Base-by-base conservation (phyloP, 2,888 invertebrate genomes). In the Podotricha telesiphe region DNA sequence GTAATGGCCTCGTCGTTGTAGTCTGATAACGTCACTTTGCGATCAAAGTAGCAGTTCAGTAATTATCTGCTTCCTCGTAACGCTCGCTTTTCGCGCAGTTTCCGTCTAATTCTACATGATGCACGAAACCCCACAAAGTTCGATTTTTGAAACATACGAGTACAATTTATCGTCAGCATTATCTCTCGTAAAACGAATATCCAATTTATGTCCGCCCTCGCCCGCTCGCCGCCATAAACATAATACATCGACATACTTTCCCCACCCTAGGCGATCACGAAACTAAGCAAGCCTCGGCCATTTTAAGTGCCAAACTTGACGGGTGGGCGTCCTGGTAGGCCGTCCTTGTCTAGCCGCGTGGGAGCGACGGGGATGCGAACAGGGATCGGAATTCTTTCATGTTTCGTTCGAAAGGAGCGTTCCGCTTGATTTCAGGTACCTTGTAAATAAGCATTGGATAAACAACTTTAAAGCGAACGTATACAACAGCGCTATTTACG, bases 211-310 rank as follows among this genome's bases (percentile, higher is more conserved):
- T 86, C 80, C 78, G 87, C 86, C 74, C 80, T 77, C 79, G 77
- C 79, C 80, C 81, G 83, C 85, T 85, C 86, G 85, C 81, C 79
- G 86, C 83, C 88, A 86, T 91, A 90, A 89, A 91, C 88, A 86
- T 91, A 90, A 91, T 91, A 90, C 88, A 90, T 91, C 90, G 90
- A 88, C 88, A 85, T 83, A 85, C n/a, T n/a, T 85, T 86, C 87
- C 88, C 89, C 90, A 88, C 91, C 90, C 91, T 88, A 88, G 89
- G 88, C 91, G 87, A 90, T 90, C 91, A 89, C 90, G 91, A 89
- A 89, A 88, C 91, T 88, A 88, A 89, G 86, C 86, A 84, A 89
- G 86, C 86, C 85, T 86, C 91, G 91, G 88, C 89, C 90, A 89
- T 91, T 89, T 89, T 87, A 88, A 85, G 86, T 82, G 85, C 83